Evolutionary conservation across 1,140 invertebrate species (phyloP), one percentile per base, ranked within the genome.

Genomic region (Vanessa atalanta): DNA sequence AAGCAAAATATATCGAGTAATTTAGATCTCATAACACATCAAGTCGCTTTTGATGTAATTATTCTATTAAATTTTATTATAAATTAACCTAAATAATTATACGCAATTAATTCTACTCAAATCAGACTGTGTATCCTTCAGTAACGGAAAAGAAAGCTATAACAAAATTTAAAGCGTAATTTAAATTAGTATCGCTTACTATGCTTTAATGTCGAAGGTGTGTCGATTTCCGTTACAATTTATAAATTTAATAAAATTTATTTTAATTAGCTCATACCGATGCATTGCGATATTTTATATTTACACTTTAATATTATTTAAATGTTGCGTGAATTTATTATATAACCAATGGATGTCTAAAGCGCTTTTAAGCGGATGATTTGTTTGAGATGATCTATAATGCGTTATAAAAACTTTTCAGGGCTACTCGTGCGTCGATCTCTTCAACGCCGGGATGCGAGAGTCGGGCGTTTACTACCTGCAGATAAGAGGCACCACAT

Each of bases 391-490:
- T 61, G 57, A 13, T 61, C 69, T 64, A 71, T 61, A 71, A 50
- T 47, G 60, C 11, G 6, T 64, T 6, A 48, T 50, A 15, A 20
- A 31, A 23, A 26, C 15, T 69, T 94, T 94, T 26, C 91, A 97
- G 96, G 97, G 97, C 6, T 97, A 96, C 84, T 98, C 97, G 13
- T 98, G 97, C 86, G 94, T 96, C 11, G 97, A 98, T 85, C 93
- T 98, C 37, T 88, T 96, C 60, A 96, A 96, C 81, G 96, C 95
- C 70, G 97, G 97, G 4, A 97, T 97, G 95, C 95, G 95, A 71
- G 95, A 97, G 76, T 97, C 96, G 26, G 97, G 97, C 14, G 96
- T 98, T 2, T 98, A 97, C 87, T 97, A 98, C 81, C 93, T 98
- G 47, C 96, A 97, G 92, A 97, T 98, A 73, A 94, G 97, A 53